phyloP scores from a whole-genome alignment of 2,888 invertebrate species.

The Pseudanteris insignis region DNA sequence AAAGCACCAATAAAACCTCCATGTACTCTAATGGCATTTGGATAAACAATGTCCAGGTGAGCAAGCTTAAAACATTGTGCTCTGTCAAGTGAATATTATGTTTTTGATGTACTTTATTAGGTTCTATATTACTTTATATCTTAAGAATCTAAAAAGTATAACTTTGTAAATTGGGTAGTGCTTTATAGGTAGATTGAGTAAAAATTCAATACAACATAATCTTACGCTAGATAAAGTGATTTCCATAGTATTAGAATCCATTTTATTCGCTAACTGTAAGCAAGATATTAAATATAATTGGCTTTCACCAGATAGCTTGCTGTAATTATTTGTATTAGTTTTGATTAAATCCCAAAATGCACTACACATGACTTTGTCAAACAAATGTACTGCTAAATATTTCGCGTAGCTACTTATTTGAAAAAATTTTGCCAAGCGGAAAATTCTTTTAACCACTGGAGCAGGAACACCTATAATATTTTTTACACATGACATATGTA shows the following conservation, averaged over 20 bases:
- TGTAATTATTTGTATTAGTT: constrained; percentile 32
- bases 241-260: constrained; percentile 51
- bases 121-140: constrained; percentile 50
- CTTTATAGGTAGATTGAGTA: no score
- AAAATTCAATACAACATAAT: not conserved
- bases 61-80: constrained; percentile 52
- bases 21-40: constrained; percentile 50
- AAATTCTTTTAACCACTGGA: constrained; percentile 54
- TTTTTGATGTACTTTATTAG: constrained; percentile 41
- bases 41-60: constrained; percentile 51
- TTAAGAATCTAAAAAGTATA: constrained; percentile 56
- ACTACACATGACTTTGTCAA: constrained; percentile 56
- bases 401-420: constrained; percentile 50
- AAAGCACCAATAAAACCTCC: constrained; percentile 49
- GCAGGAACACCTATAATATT: constrained; percentile 52
- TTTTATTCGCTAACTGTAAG: constrained; percentile 61
- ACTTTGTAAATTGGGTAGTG: no score
- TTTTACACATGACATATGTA: no score
- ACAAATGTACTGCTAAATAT: constrained; percentile 57
- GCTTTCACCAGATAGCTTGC: constrained; percentile 47
- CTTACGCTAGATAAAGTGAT: constrained; percentile 43
- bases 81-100: constrained; percentile 51
- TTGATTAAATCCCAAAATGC: constrained; percentile 47
- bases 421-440: constrained; percentile 52
- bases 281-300: constrained; percentile 57